A percentile compares a stretch with the other conserved stretches of the same genome.
phyloP scores from a whole-genome alignment of 2,888 invertebrate genomes.

The Disparrhopalites patrizii region DNA sequence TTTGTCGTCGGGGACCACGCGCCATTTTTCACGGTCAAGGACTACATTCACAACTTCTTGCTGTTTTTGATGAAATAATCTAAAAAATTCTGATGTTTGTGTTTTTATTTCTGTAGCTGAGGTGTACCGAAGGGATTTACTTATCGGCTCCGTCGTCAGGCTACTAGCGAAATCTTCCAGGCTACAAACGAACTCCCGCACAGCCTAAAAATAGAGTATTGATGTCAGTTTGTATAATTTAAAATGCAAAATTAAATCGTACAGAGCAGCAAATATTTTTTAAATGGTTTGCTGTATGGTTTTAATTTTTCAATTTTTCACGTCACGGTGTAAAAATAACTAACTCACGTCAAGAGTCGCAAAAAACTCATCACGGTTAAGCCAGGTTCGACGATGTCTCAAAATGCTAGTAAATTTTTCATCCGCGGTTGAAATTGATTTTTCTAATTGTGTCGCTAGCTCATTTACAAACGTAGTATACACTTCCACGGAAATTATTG shows the following conservation, averaged over 20 bases:
- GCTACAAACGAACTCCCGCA: conserved; percentile 48
- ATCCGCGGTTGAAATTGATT: conserved; percentile 46
- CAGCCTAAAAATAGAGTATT: conserved; percentile 37
- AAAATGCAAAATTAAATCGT: background rate
- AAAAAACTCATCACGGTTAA: conserved; percentile 39
- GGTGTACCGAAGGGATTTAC: conserved; percentile 38
- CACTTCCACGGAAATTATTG: conserved; percentile 41
- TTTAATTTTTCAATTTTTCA: background rate
- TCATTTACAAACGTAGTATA: conserved; percentile 41
- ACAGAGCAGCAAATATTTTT: too few relatives aligned
- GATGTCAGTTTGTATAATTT: background rate
- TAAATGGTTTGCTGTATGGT: too few relatives aligned
- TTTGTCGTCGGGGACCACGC: conserved; percentile 37
- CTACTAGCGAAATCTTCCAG: conserved; percentile 49
- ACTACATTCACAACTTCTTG: conserved; percentile 42
- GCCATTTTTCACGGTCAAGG: conserved; percentile 47
- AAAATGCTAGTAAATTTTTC: conserved; percentile 47
- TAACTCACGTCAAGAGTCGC: conserved; percentile 38
- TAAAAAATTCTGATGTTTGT: conserved; percentile 46
- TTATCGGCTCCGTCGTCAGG: conserved; percentile 21
- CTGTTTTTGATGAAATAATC: conserved; percentile 45
- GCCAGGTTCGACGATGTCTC: conserved; percentile 42
- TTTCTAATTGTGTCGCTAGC: conserved; percentile 43
- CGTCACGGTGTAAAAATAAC: background rate
- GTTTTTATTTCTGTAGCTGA: conserved; percentile 46